A percentile compares a stretch with the other conserved stretches of the same genome.
Evolutionary conservation across 2,888 invertebrate genomes (phyloP).

Genomic region (Micropterix aruncella): DNA sequence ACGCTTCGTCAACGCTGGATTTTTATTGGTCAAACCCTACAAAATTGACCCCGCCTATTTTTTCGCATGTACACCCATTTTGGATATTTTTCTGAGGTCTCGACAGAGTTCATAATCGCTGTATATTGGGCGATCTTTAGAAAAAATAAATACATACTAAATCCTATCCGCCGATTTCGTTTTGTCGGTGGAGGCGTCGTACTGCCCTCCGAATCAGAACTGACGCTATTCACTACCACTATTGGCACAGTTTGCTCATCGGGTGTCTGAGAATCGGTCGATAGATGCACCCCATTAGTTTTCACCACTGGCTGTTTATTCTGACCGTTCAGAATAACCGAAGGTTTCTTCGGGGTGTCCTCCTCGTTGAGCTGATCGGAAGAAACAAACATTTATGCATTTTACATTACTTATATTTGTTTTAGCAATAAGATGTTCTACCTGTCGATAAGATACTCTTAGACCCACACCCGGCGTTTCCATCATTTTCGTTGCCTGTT

Average conservation of each 20-base stretch:
- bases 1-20: too few species aligned
- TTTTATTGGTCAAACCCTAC: too few species aligned
- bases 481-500: conserved; percentile 54
- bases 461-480: conserved; percentile 36
- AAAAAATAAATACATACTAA: too few species aligned
- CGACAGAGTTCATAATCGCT: too few species aligned
- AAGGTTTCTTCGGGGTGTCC: background rate
- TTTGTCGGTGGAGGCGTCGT: background rate
- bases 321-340: conserved; percentile 9
- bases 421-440: too few species aligned
- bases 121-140: too few species aligned
- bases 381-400: too few species aligned
- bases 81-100: too few species aligned
- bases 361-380: background rate
- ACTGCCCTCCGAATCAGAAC: conserved; percentile 1
- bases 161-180: background rate
- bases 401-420: too few species aligned
- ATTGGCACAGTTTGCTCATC: background rate
- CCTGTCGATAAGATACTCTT: conserved; percentile 35
- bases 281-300: conserved; percentile 9
- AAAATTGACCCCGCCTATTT: too few species aligned
- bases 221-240: background rate
- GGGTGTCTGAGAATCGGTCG: background rate
- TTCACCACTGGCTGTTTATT: conserved; percentile 8
- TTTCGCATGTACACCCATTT: too few species aligned